Conservation (phyloP, 1,140 invertebrate genomes). For the Drosophila insularis region DNA sequence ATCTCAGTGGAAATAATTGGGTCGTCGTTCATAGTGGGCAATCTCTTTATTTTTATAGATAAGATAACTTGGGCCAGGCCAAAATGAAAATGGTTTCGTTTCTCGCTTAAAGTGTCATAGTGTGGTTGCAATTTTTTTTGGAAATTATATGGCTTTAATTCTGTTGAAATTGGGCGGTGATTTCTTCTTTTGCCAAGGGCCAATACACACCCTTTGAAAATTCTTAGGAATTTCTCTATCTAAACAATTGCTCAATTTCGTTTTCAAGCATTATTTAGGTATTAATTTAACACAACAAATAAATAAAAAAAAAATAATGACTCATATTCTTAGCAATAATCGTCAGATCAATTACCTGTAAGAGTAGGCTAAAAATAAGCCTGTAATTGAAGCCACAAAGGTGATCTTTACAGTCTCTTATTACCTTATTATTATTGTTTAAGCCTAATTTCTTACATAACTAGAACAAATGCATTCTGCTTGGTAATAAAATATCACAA, state of each 20-base stretch:
- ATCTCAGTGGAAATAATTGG: slow-evolving; percentile 10
- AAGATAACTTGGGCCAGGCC: slow-evolving; percentile 29
- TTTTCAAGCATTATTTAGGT: neutral
- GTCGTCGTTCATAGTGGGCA: slow-evolving; percentile 11
- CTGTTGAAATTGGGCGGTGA: neutral
- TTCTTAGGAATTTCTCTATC: neutral
- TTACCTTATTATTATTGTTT: too few species aligned
- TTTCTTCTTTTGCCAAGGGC: neutral
- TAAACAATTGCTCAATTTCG: neutral
- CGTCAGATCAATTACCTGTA: too few species aligned
- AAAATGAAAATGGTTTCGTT: slow-evolving; percentile 21
- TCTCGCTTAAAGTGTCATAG: neutral
- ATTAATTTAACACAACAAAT: neutral
- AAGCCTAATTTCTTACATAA: too few species aligned
- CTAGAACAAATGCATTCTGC: too few species aligned
- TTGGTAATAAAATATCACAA: neutral
- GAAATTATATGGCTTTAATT: neutral
- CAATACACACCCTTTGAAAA: neutral
- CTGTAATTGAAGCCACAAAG: too few species aligned
- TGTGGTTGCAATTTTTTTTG: slow-evolving; percentile 20
- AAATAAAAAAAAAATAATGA: neutral
- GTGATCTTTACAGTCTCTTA: too few species aligned
- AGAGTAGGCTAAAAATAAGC: too few species aligned
- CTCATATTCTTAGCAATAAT: neutral
- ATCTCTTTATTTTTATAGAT: slow-evolving; percentile 26